Conservation (phyloP, 2,888 invertebrate species). For the Chorisops tibialis region DNA sequence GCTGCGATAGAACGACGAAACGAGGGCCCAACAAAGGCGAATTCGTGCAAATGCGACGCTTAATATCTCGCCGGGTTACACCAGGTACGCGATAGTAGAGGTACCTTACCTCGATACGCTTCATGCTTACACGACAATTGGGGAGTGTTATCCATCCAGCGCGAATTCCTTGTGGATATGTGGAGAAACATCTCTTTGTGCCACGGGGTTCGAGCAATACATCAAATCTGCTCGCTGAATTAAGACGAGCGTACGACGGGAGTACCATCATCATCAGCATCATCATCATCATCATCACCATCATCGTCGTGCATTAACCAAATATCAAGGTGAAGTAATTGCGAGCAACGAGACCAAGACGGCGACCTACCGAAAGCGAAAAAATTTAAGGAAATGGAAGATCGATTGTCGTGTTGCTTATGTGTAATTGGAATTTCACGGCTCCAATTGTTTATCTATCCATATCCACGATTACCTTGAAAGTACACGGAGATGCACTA, state of each 20-base stretch:
- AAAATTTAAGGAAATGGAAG: slow-evolving; percentile 17
- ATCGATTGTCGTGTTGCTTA: slow-evolving; percentile 18
- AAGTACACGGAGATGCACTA: background rate
- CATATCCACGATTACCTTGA: slow-evolving; percentile 22
- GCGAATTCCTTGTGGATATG: no score
- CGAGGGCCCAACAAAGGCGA: slow-evolving; percentile 10
- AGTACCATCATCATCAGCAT: background rate
- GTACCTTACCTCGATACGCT: no score
- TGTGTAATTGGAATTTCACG: slow-evolving; percentile 26
- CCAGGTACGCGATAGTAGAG: no score
- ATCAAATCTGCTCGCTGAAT: background rate
- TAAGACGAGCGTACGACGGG: no score
- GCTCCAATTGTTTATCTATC: slow-evolving; percentile 21
- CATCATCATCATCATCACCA: no score
- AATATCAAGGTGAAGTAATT: slow-evolving; percentile 24
- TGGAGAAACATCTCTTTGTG: background rate
- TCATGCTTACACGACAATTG: no score
- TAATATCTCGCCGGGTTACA: background rate
- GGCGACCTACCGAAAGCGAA: background rate
- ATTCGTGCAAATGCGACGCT: slow-evolving; percentile 17
- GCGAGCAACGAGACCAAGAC: slow-evolving; percentile 8
- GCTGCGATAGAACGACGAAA: background rate
- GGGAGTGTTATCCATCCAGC: no score
- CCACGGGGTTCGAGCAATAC: background rate
- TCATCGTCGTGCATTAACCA: background rate